Evolutionary conservation across 2,888 invertebrate species (phyloP), one percentile per base, ranked within the genome.

Genomic region (Drosophila rellima): DNA sequence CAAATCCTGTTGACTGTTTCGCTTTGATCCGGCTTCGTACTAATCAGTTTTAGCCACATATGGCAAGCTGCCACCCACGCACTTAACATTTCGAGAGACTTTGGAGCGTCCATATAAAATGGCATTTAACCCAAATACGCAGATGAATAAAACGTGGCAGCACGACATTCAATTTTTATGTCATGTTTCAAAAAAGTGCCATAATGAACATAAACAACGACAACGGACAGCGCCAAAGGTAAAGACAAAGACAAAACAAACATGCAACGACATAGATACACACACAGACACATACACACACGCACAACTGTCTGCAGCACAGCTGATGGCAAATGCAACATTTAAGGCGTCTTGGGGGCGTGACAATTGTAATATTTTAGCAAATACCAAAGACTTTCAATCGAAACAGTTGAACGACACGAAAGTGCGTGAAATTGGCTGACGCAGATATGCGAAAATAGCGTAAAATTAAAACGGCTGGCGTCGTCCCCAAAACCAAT

Each of bases 381-480:
- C 13, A 66, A 69, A 78, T 78, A 76, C 61, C 64, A 69, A 74
- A 73, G 61, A 56, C 76, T 89, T 89, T 82, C 63, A 75, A 63
- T 54, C 66, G 61, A 91, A 91, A 90, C 80, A 77, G 74, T 85
- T 71, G 63, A 76, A 76, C 73, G 85, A 48, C 63, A 74, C 63
- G 55, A 85, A 88, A 79, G 72, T 65, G 73, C 73, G 82, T 66
- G 51, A 70, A 75, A 73, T 80, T 82, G 60, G 70, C 50, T 62
- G 70, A 73, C 61, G 73, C 74, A 70, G 68, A 80, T 78, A 74
- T 66, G 76, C 68, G 50, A 82, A 90, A 90, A 90, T 89, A 89
- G 84, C 72, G 66, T 68, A 86, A 91, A 90, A 90, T 72, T 74
- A 54, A 81, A 90, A 90, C 90, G 90, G 90, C 85, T 91, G 90